Base-by-base conservation (phyloP, 2,113 vertebrate genomes). In the Lampris megalopsis region DNA sequence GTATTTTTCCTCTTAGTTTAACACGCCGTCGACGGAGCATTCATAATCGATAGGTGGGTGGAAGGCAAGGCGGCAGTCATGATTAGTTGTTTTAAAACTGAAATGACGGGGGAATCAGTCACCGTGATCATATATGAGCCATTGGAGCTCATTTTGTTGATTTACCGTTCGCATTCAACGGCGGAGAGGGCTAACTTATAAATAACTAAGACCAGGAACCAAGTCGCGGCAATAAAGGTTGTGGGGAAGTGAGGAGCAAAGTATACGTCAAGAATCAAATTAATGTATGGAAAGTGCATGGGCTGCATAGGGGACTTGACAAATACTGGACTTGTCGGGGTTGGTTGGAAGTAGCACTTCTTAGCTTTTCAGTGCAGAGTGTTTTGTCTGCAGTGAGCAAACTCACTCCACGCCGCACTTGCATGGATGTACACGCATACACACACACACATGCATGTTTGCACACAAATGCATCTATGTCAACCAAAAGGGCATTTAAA, bases 11-110 rank as follows among this genome's bases (percentile, higher is more conserved):
- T 73, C 65, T 62, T 86, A 24, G 65, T 58, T 77, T 47, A 60
- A 40, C 69, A 40, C 69, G 62, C 45, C 0, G 6, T 42, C 75
- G 77, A 82, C 67, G 66, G 68, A 83, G 85, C 58, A 9, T 38
- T 82, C 57, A 68, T 75, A 79, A 86, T 86, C 79, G 78, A 87
- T 72, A 67, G 45, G 48, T 78, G 69, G 83, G 66, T 57, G 64
- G 69, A 90, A 81, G 65, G 66, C 68, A 90, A 81, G 65, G 66
- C 68, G 4, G 75, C 9, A 0, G 67, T 57, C 61, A 73, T 89
- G 84, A 92, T 89, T 75, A 83, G 83, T 89, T 77, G 69, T 59
- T n/a, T 45, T 77, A 48, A 86, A 86, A 66, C 40, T 3, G 3
- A 49, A 68, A 11, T 75, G 90, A 84, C 79, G 24, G 24, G 60